Evolutionary conservation across 2,797 vertebrate species (phyloP), one percentile per base, ranked within the genome.

Genomic region (Sebastes iracundus): DNA sequence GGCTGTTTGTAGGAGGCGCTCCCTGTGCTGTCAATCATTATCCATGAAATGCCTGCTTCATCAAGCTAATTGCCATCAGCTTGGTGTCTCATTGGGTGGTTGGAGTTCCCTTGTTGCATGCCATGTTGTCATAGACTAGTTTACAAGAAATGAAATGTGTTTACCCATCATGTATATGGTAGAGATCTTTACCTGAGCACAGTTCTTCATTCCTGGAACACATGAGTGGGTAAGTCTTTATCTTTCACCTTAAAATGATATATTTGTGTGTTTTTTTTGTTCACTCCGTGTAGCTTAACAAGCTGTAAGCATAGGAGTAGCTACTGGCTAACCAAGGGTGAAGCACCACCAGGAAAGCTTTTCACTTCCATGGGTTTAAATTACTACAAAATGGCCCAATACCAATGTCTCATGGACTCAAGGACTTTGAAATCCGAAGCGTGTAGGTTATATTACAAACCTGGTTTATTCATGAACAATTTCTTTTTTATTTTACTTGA

Each of bases 261-360:
- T 60, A 28, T 20, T n/a, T 20, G 25, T 49, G 9, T 16, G 0
- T 12, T n/a, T n/a, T 6, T 4, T 60, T 60, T 60, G 27, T 6
- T 60, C 28, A 28, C 27, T 59, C 20, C 0, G 7, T 2, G n/a
- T 14, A 16, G 7, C 2, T 32, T 16, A 35, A 9, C 32, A 23
- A 28, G 20, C 6, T 0, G 4, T 68, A 55, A 9, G 42, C 20
- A 1, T 1, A 3, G 2, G 18, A 22, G 11, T 30, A 13, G 14
- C 14, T 42, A 42, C 6, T 42, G 38, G 14, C 38, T 42, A 42
- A 42, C 1, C 38, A 14, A 0, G 38, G 0, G 2, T 42, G 0
- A 14, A 42, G 10, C 28, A 14, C 22, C 4, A 64, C 62, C 22
- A 64, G 33, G 7, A 38, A 10, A 42, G 16, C 7, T 53, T 0